Evolutionary conservation across 2,113 vertebrate genomes (phyloP).

Genomic region (Ictidomys tridecemlineatus): DNA sequence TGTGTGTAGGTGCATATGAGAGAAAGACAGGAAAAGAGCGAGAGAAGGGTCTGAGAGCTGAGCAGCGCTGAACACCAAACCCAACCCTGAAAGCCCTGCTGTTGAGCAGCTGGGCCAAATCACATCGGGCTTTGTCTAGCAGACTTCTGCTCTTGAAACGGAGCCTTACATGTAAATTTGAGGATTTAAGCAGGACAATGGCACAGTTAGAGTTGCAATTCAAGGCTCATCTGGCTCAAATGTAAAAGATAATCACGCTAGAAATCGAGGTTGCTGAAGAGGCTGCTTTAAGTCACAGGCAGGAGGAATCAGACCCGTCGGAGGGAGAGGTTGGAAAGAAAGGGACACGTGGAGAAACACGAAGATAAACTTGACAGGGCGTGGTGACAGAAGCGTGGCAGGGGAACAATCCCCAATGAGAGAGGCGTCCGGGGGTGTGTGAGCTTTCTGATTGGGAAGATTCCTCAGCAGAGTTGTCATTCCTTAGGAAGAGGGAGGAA

Average conservation of each 20-base stretch:
- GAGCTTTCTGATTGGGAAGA: background rate
- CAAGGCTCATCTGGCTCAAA: background rate
- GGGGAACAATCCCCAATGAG: background rate
- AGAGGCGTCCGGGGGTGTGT: background rate
- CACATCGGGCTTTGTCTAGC: background rate
- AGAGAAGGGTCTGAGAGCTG: background rate
- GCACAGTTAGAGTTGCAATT: background rate
- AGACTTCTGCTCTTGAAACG: background rate
- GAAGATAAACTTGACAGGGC: background rate
- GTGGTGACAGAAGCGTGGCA: background rate
- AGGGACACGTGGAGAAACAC: background rate
- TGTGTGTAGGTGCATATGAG: background rate
- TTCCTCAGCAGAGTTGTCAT: background rate
- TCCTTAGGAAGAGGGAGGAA: background rate
- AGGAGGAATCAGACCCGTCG: background rate
- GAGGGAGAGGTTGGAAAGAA: background rate
- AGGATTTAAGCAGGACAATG: background rate
- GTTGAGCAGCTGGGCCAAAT: background rate
- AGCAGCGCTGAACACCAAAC: background rate
- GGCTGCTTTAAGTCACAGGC: too few relatives aligned
- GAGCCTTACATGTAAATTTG: background rate
- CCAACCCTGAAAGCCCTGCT: background rate
- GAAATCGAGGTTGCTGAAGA: background rate
- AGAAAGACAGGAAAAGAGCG: background rate
- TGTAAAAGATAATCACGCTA: background rate